Percentiles rank a stretch among this genome's conserved stretches.
Evolutionary conservation across 2,113 vertebrate genomes (phyloP).

Genomic region (Condylura cristata): DNA sequence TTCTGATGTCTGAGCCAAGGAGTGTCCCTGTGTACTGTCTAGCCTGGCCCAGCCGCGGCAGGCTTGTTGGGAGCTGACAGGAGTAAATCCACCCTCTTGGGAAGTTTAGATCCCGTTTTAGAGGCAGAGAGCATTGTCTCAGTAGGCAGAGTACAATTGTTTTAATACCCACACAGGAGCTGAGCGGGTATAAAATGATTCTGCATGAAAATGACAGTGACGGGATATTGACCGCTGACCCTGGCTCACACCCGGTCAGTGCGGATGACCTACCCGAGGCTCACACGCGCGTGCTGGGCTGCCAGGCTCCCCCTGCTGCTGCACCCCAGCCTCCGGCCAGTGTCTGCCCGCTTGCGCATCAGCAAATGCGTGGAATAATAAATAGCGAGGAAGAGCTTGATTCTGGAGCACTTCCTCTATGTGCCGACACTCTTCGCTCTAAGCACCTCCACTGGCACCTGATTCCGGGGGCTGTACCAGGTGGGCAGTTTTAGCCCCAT

Average conservation of each 20-base stretch:
- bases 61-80: neutral
- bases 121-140: neutral
- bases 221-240: neutral
- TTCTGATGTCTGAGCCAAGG: too few species aligned
- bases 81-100: neutral
- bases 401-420: neutral
- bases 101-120: neutral
- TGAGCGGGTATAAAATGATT: neutral
- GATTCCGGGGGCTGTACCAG: neutral
- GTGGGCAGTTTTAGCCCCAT: neutral
- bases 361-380: neutral
- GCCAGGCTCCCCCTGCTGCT: neutral
- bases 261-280: too few species aligned
- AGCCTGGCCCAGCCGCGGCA: neutral
- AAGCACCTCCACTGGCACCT: neutral
- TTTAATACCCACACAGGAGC: neutral
- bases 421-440: neutral
- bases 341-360: too few species aligned
- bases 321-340: neutral
- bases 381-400: neutral
- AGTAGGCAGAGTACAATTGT: neutral
- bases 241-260: neutral
- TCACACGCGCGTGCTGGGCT: neutral
- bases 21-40: accelerated
- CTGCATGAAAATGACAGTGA: neutral